Percentiles rank a stretch among this genome's conserved stretches.
These are phyloP conservation scores for Microchrysa polita DNA, from an alignment of 2,888 invertebrate species.

Conservation along the genomic window DNA sequence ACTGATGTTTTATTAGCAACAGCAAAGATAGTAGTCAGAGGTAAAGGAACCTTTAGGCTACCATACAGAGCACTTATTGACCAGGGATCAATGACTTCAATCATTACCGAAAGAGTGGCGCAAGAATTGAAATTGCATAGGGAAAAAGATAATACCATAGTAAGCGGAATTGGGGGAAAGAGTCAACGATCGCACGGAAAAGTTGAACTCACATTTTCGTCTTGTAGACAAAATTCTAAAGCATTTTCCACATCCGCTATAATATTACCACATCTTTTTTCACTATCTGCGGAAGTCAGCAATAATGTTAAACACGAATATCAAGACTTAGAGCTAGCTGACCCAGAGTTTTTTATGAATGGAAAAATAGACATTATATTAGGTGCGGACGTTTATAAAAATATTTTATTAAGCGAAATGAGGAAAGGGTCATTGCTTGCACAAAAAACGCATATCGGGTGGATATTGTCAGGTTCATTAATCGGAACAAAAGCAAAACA, in stretches of 20 bases:
- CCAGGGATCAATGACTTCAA: no score
- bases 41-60: no score
- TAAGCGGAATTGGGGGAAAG: neutral
- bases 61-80: no score
- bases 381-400: neutral
- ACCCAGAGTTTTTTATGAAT: neutral
- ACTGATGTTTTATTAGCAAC: no score
- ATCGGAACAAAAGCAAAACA: no score
- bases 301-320: neutral
- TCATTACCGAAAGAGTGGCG: no score
- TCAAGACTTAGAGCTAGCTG: neutral
- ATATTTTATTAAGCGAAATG: neutral
- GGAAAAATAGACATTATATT: neutral
- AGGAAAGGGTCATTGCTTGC: neutral
- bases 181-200: neutral
- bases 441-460: neutral
- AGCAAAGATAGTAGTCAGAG: no score
- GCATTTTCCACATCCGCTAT: neutral
- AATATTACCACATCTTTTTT: neutral
- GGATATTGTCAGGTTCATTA: neutral
- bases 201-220: neutral
- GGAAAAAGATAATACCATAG: neutral
- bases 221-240: neutral
- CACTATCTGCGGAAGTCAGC: neutral
- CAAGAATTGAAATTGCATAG: neutral